Base-by-base conservation (phyloP, 92 coral and sea anemone species). In the Desmophyllum pertusum region DNA sequence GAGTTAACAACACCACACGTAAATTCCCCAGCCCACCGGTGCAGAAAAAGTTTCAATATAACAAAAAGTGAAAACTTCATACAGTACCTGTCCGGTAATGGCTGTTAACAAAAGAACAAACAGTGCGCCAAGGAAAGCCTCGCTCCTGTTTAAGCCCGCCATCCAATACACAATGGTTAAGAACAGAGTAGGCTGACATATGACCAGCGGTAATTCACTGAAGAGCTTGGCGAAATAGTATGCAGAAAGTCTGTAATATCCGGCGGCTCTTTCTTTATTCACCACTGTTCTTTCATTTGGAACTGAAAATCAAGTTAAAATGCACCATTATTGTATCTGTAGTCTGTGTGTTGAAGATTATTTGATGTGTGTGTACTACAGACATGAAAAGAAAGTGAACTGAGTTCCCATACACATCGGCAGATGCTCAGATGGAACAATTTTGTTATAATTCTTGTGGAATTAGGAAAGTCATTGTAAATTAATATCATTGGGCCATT, bases 171-270 rank as follows among this genome's bases (percentile, higher is more conserved):
- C 87, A 38, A 96, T 79, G 38, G 71, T 85, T 45, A 96, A 40
- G 78, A 90, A 96, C 77, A 86, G 40, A 3, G 91, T 52, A 19
- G 98, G 98, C 59, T 94, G 91, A 73, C 80, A 86, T 67, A 96
- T 64, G 72, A 89, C 84, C 91, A 96, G 85, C 11, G 98, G 98
- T 29, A 96, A 72, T 64, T 96, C 98, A 67, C 98, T 96, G 11
- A 90, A 66, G 39, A 91, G 87, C 88, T 96, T 96, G 21, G 91
- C 95, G 48, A 96, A 85, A 75, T 92, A 96, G 81, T 96, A 96
- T 17, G 98, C 95, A 33, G 98, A 96, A 30, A 96, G 91, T 30
- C 98, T 93, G 80, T 96, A 96, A 85, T 93, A 92, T 10, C 98
- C 98, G n/a, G 98, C 92, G 23, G 96, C 91, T 50, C 98, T 81